Base-by-base conservation (phyloP, 2,888 invertebrate genomes). In the Melinaea menophilus region DNA sequence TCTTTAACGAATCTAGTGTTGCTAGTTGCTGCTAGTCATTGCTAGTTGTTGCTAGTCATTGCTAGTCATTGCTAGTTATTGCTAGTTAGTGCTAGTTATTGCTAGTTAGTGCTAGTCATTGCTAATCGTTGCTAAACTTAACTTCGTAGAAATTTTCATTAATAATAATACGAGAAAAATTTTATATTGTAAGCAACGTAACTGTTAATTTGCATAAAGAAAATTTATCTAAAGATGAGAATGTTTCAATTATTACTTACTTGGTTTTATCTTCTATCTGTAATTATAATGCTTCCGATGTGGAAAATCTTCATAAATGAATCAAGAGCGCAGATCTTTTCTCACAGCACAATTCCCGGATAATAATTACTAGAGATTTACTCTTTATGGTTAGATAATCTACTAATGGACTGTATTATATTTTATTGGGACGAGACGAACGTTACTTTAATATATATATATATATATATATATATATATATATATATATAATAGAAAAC, bases 281-380 rank as follows among this genome's bases (percentile, higher is more conserved):
- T 69, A 70, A 69, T 72, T 72, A 72, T 68, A 71, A 71, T 71
- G 63, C 68, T 68, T 69, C 59, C 61, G 68, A 72, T 72, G 69
- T 70, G 70, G 74, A 73, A 75, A 74, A 72, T 71, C 71, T 67
- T 64, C 68, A 69, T 71, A 51, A 31, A 62, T 60, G 69, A 69
- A 70, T 73, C 71, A 69, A 68, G 69, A 69, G 66, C 64, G 69
- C 68, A 71, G 73, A 71, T 73, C 73, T 73, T 22, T 70, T 81
- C 81, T 77, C 80, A 79, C 79, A 79, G 76, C 75, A 74, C 73
- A 76, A 73, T 77, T 79, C 73, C 74, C 73, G 70, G 66, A 59
- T 72, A 69, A 71, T 74, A 77, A 75, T 73, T 72, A 70, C 65
- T 62, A 59, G 48, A 68, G 69, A 61, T 67, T 64, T 64, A 63